Base-by-base conservation (phyloP, 1,140 invertebrate species). In the Drosophila leontia region DNA sequence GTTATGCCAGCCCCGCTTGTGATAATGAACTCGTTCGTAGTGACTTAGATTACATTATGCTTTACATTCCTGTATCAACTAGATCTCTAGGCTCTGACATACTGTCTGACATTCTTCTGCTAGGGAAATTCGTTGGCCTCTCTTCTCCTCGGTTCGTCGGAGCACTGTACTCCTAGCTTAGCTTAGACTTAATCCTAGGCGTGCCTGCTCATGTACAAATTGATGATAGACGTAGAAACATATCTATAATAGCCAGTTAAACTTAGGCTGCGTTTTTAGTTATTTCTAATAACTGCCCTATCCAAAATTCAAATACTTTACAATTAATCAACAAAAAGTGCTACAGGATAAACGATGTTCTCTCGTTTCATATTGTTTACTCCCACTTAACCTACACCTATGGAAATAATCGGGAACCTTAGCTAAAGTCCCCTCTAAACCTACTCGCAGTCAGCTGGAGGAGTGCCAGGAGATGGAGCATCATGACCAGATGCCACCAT, bases 301-400 rank as follows among this genome's bases (percentile, higher is more conserved):
- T 59, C 51, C 77, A 78, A 51, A 44, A 79, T 78, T 58, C 55
- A 84, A 69, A 84, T 78, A 71, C 81, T 90, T 90, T 84, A 88
- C 84, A 88, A 90, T 90, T 90, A 88, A 80, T 84, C 72, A 88
- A 88, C 85, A 90, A 88, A 88, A 80, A 78, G 75, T 71, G 58
- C 68, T 70, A 56, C 63, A 45, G 63, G 63, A 53, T 44, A 68
- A 68, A 70, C 67, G 67, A 55, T 37, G 62, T 67, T 55, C 5
- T 55, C 63, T 34, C 67, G 15, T 56, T 48, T 62, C 48, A 45
- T 26, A 45, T 61, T 80, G 60, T 70, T 51, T 41, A 44, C 34
- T 59, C 50, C 67, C 72, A 60, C 68, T 82, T 90, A 90, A 61
- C 65, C 85, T 88, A 78, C 9, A 55, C 19, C 19, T 23, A 37